Evolutionary conservation across 2,888 invertebrate genomes (phyloP).

Genomic region (Leptopilina syphax): DNA sequence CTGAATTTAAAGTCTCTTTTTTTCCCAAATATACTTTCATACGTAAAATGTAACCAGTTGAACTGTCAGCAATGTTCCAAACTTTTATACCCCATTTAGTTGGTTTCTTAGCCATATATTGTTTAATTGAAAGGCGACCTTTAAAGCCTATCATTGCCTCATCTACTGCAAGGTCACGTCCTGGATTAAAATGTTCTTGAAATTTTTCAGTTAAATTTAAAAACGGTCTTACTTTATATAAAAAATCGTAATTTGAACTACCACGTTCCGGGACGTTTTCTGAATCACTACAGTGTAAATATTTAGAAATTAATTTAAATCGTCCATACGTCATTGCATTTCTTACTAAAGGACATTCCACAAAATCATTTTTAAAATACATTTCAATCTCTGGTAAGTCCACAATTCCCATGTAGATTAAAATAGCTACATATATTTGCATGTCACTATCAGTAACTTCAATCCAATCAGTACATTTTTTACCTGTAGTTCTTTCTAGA

Average conservation of each 20-base stretch:
- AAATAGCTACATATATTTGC: constrained; percentile 21
- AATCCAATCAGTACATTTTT: neutral
- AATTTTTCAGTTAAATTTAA: constrained; percentile 32
- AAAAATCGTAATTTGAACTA: neutral
- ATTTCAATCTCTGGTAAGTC: constrained; percentile 39
- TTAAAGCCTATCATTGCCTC: constrained; percentile 43
- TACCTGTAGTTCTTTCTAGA: neutral
- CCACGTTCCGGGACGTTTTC: neutral
- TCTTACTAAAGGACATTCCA: constrained; percentile 34
- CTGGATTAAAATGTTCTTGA: neutral
- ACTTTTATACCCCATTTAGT: constrained; percentile 32
- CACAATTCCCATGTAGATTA: constrained; percentile 41
- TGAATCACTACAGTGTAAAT: constrained; percentile 33
- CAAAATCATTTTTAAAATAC: constrained; percentile 33
- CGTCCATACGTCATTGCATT: constrained; percentile 29
- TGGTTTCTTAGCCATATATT: constrained; percentile 40
- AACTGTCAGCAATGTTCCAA: neutral
- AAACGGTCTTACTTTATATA: constrained; percentile 34
- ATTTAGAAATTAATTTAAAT: constrained; percentile 36
- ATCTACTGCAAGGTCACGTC: constrained; percentile 40
- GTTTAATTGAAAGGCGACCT: constrained; percentile 40
- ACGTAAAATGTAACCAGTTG: neutral
- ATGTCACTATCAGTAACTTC: neutral
- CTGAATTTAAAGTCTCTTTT: neutral
- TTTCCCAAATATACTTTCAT: neutral